phyloP scores from a whole-genome alignment of 1,140 invertebrate genomes.

The Metaphire vulgaris region DNA sequence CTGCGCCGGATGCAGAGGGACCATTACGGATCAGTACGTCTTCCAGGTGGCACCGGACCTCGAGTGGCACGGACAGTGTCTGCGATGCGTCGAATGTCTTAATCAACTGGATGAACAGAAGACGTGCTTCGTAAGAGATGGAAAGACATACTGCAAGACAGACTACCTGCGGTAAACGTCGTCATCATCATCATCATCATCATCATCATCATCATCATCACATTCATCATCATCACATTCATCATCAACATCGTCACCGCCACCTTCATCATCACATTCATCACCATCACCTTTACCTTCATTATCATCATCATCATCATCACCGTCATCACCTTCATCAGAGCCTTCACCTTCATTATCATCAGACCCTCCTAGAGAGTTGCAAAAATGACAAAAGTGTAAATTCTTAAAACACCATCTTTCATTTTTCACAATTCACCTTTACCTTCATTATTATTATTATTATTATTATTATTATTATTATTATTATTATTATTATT shows the following conservation, averaged over 20 bases:
- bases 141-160: constrained; percentile 95
- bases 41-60: constrained; percentile 90
- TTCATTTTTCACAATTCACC: too few species aligned
- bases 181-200: constrained; percentile 8
- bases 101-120: constrained; percentile 94
- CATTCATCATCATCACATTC: too few species aligned
- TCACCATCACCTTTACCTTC: too few species aligned
- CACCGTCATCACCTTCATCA: constrained; percentile 5
- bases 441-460: too few species aligned
- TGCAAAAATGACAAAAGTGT: too few species aligned
- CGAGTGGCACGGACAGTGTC: constrained; percentile 95
- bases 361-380: too few species aligned
- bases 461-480: too few species aligned
- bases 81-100: constrained; percentile 91
- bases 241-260: too few species aligned
- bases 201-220: constrained; percentile 17
- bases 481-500: too few species aligned
- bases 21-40: constrained; percentile 97
- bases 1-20: constrained; percentile 87
- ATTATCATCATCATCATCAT: constrained; percentile 17
- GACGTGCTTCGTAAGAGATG: constrained; percentile 94
- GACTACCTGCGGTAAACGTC: constrained; percentile 86
- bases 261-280: too few species aligned
- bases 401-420: too few species aligned
- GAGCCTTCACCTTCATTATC: too few species aligned